Percentiles rank a stretch among this genome's conserved stretches.
phyloP scores from a whole-genome alignment of 2,888 invertebrate genomes.

The Colostygia pectinataria region DNA sequence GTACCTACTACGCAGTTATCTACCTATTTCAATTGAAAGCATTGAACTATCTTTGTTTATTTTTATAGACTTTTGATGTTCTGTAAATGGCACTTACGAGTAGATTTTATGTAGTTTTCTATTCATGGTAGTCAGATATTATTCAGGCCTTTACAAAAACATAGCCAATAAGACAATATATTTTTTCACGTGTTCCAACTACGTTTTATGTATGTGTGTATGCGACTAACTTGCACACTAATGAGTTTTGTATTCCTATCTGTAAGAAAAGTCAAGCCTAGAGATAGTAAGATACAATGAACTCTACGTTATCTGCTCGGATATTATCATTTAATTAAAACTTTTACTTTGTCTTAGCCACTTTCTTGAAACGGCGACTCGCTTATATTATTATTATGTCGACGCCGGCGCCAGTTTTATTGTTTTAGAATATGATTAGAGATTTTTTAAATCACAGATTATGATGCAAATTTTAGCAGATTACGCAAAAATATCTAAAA shows the following conservation, averaged over 20 bases:
- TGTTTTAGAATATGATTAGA: constrained; percentile 11
- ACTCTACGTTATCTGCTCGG: constrained; percentile 37
- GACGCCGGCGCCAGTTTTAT: constrained; percentile 7
- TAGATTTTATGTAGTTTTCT: no score
- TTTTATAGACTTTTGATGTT: no score
- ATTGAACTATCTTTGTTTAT: constrained; percentile 18
- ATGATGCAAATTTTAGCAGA: no score
- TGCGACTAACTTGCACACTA: no score
- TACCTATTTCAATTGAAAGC: constrained; percentile 26
- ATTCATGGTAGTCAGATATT: no score
- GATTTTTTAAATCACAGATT: background rate
- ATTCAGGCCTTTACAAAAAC: no score
- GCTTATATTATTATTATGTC: constrained; percentile 14
- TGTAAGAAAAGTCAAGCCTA: constrained; percentile 1
- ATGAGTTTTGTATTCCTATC: background rate
- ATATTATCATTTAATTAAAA: constrained; percentile 49
- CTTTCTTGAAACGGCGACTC: constrained; percentile 35
- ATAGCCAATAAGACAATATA: no score
- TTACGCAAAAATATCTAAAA: no score
- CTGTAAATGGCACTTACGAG: no score
- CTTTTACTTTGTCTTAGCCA: constrained; percentile 45
- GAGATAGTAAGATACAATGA: constrained; percentile 34
- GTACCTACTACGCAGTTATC: no score
- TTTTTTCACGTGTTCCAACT: no score
- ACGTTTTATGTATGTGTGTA: no score